These are phyloP conservation scores for Hirudo medicinalis DNA, from an alignment of 1,140 invertebrate species.

Conservation along the genomic window DNA sequence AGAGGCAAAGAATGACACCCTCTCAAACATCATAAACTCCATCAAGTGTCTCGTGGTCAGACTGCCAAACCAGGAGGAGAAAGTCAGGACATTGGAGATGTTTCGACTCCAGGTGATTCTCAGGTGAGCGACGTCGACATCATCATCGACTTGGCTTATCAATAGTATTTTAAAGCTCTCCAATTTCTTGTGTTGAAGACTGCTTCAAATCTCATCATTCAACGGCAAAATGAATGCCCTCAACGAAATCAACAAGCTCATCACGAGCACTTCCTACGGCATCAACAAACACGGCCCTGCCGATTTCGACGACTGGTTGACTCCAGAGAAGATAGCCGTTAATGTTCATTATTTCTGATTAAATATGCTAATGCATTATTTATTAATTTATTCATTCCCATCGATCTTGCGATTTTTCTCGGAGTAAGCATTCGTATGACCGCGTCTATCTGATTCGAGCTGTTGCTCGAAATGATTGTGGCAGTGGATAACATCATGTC, in stretches of 20 bases:
- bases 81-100: constrained; percentile 76
- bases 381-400: background rate
- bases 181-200: constrained; percentile 43
- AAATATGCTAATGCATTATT: background rate
- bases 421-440: too few species aligned
- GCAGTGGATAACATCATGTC: too few species aligned
- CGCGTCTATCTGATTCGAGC: too few species aligned
- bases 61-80: constrained; percentile 64
- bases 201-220: constrained; percentile 90
- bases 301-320: constrained; percentile 82
- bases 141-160: background rate
- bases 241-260: constrained; percentile 96
- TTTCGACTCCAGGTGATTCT: constrained; percentile 92
- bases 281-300: constrained; percentile 42
- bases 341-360: constrained; percentile 35
- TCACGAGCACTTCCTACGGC: constrained; percentile 75
- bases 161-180: background rate
- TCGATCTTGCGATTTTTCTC: too few species aligned
- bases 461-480: too few species aligned
- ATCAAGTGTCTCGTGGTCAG: constrained; percentile 71
- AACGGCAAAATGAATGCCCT: constrained; percentile 98
- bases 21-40: constrained; percentile 46
- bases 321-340: constrained; percentile 80
- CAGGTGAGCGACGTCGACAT: constrained; percentile 36
- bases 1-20: constrained; percentile 58